These are phyloP conservation scores for Adoxophyes honmai DNA, from an alignment of 1,140 invertebrate species.

Conservation along the genomic window DNA sequence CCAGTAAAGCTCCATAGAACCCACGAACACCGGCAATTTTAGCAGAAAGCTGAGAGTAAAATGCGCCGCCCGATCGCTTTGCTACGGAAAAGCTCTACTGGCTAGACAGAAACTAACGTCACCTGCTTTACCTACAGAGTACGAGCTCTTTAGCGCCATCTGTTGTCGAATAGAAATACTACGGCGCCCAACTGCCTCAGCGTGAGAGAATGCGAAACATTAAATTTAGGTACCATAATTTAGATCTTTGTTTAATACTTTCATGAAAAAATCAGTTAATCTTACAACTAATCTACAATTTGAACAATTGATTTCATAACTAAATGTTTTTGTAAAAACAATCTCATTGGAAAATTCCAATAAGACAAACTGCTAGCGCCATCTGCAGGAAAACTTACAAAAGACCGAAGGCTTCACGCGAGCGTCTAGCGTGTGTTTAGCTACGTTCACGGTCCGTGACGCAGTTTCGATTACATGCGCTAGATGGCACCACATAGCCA, in stretches of 20 bases:
- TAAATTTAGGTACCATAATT: too few relatives aligned
- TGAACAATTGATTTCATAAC: too few relatives aligned
- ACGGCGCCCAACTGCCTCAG: not conserved
- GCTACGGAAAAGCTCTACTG: constrained; percentile 46
- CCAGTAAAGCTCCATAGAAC: constrained; percentile 10
- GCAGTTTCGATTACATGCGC: not conserved
- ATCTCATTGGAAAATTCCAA: not conserved
- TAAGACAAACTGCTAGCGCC: not conserved
- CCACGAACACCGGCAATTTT: constrained; percentile 27
- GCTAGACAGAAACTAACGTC: not conserved
- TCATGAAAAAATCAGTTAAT: too few relatives aligned
- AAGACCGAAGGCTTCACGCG: not conserved
- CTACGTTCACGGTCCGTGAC: not conserved
- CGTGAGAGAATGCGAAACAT: too few relatives aligned
- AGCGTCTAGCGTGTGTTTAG: too few relatives aligned
- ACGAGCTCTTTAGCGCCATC: constrained; percentile 36
- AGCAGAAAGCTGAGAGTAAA: constrained; percentile 18
- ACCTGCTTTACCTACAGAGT: not conserved
- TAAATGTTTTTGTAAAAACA: too few relatives aligned
- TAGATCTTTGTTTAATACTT: too few relatives aligned
- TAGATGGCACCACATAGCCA: not conserved
- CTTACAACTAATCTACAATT: too few relatives aligned
- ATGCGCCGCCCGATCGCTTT: constrained; percentile 25
- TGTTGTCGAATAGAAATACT: constrained; percentile 36
- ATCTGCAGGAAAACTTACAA: not conserved